phyloP scores from a whole-genome alignment of 1,140 invertebrate species.

The Drosophila sp. region DNA sequence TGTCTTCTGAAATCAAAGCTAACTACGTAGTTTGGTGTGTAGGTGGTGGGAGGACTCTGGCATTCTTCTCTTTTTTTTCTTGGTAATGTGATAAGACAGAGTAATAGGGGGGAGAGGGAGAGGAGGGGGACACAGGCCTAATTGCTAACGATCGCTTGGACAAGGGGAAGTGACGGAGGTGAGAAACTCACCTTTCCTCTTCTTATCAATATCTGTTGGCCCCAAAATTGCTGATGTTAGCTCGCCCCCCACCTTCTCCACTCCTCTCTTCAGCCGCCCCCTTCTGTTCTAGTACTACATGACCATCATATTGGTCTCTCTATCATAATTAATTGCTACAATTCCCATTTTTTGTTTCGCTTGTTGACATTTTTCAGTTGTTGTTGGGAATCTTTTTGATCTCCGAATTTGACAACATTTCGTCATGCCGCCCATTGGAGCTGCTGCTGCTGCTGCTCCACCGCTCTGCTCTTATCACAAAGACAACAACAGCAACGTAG shows the following conservation, averaged over 20 bases:
- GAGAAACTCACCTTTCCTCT: conserved; percentile 2
- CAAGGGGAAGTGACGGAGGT: background rate
- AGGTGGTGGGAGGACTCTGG: background rate
- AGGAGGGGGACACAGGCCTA: conserved; percentile 8
- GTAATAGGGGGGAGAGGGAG: background rate
- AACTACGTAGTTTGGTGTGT: conserved; percentile 25
- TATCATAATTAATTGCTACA: conserved; percentile 78
- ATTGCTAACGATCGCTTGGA: conserved; percentile 47
- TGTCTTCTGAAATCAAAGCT: conserved; percentile 73
- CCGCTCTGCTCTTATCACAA: conserved; percentile 50
- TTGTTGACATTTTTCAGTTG: conserved; percentile 31
- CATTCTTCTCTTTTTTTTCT: conserved; percentile 13
- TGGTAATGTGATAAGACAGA: conserved; percentile 36
- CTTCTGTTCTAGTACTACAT: background rate
- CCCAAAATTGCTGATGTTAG: conserved; percentile 43
- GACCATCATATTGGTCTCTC: conserved; percentile 13
- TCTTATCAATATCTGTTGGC: conserved; percentile 48
- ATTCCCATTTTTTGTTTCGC: conserved; percentile 61
- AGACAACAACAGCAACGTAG: background rate
- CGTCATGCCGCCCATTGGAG: conserved; percentile 53
- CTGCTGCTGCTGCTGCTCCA: conserved; percentile 16
- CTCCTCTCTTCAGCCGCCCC: background rate
- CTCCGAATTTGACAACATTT: conserved; percentile 67
- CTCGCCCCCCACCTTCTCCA: background rate
- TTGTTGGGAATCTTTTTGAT: conserved; percentile 67